These are phyloP conservation scores for Solen grandis DNA, from an alignment of 1,140 invertebrate species.

Conservation along the genomic window DNA sequence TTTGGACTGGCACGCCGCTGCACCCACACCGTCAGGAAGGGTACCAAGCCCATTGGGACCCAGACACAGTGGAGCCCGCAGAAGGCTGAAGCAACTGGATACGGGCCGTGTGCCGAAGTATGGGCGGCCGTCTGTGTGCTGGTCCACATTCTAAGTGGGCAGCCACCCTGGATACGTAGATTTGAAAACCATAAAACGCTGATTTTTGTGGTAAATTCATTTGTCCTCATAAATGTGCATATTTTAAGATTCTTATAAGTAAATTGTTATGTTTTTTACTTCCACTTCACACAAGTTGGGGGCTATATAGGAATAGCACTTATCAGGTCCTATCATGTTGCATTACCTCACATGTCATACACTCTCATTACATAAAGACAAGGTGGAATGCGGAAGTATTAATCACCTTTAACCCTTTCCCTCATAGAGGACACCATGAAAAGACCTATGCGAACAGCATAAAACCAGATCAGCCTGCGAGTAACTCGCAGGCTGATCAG, in stretches of 20 bases:
- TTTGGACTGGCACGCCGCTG: conserved; percentile 70
- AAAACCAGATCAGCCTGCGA: too few relatives aligned
- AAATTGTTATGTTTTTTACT: not conserved
- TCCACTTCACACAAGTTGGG: not conserved
- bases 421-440: too few relatives aligned
- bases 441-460: too few relatives aligned
- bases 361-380: not conserved
- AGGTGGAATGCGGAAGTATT: not conserved
- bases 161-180: conserved; percentile 71
- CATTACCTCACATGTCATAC: not conserved
- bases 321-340: not conserved
- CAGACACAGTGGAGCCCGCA: conserved; percentile 77
- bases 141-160: conserved; percentile 73
- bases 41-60: conserved; percentile 63
- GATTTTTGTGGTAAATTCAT: conserved; percentile 69
- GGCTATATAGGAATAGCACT: not conserved
- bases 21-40: conserved; percentile 41
- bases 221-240: not conserved
- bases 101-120: conserved; percentile 73
- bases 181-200: conserved; percentile 60
- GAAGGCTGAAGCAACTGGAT: conserved; percentile 70
- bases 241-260: not conserved
- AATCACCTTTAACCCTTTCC: too few relatives aligned
- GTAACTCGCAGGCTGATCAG: too few relatives aligned
- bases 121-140: conserved; percentile 75